phyloP scores from a whole-genome alignment of 2,113 vertebrate species.

The Synodontis membranacea region DNA sequence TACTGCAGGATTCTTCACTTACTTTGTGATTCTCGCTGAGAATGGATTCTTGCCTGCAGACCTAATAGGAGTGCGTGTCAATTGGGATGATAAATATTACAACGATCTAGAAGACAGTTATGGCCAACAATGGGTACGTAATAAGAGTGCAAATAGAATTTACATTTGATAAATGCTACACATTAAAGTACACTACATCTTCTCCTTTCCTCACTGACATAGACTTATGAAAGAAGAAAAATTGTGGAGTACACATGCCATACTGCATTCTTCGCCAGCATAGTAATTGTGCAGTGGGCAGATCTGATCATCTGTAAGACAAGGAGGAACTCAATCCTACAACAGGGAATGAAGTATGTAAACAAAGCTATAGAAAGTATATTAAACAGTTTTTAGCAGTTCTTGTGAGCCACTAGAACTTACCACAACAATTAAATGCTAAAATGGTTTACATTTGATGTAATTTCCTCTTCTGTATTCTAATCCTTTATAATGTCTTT shows the following conservation, averaged over 20 bases:
- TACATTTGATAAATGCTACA: neutral
- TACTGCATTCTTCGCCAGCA: constrained; percentile 89
- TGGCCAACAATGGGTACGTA: constrained; percentile 80
- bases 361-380: neutral
- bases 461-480: constrained; percentile 3
- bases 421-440: neutral
- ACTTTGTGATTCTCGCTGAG: constrained; percentile 85
- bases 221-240: constrained; percentile 92
- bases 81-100: constrained; percentile 78
- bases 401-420: neutral
- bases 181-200: neutral
- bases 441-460: neutral
- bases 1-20: constrained; percentile 81
- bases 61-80: constrained; percentile 79
- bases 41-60: constrained; percentile 79
- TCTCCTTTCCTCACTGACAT: neutral
- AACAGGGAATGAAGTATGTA: constrained; percentile 91
- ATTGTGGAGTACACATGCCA: constrained; percentile 93
- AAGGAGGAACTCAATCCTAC: constrained; percentile 87
- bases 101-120: constrained; percentile 78
- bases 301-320: constrained; percentile 95
- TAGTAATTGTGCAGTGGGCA: constrained; percentile 90
- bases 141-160: neutral
- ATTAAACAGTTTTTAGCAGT: neutral
- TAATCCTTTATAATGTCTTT: neutral